Conservation (phyloP, 2,113 vertebrate genomes). For the Corapipo altera region DNA sequence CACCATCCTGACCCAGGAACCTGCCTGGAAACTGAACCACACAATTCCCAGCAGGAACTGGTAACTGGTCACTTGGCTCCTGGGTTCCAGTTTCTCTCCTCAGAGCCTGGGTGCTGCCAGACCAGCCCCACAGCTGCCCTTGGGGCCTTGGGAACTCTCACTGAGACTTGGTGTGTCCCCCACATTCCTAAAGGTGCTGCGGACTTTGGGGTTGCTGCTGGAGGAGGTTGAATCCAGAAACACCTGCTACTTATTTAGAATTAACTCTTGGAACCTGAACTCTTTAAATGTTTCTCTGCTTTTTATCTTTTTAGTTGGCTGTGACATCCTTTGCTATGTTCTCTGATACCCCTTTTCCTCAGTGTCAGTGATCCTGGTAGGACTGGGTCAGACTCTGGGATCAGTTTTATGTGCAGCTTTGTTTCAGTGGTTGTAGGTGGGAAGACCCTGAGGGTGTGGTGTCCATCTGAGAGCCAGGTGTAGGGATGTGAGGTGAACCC, state of each 20-base stretch:
- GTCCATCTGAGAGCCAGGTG: not conserved
- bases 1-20: accelerated
- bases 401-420: not conserved
- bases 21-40: not conserved
- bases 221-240: not conserved
- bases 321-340: not conserved
- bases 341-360: not conserved
- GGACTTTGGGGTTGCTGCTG: not conserved
- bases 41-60: not conserved
- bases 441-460: not conserved
- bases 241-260: not conserved
- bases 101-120: not conserved
- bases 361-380: not conserved
- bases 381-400: not conserved
- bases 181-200: accelerated
- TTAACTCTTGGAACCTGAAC: not conserved
- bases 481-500: not conserved
- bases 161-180: not conserved
- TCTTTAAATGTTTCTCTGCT: not conserved
- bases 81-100: not conserved
- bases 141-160: not conserved
- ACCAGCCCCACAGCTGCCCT: not conserved
- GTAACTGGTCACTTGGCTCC: not conserved
- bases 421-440: not conserved
- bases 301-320: not conserved